Conservation (phyloP, 2,113 vertebrate species). For the Calidris pugnax region DNA sequence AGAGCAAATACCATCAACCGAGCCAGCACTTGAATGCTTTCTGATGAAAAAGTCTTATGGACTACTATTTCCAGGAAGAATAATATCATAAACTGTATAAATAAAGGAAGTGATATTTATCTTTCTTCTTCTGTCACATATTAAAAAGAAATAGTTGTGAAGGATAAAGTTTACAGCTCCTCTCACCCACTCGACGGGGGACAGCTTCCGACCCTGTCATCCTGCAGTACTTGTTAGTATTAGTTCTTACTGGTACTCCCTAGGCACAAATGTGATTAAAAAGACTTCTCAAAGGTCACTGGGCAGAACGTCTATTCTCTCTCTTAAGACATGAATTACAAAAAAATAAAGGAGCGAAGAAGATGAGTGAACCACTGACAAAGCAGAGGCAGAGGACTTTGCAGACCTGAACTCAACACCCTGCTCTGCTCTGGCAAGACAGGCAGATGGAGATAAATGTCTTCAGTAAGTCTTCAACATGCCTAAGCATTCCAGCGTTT, state of each 20-base stretch:
- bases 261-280: conserved; percentile 37
- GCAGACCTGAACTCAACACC: background rate
- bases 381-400: background rate
- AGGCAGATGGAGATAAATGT: conserved; percentile 10
- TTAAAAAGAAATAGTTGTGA: conserved; percentile 62
- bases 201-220: background rate
- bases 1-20: background rate
- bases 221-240: background rate
- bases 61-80: conserved; percentile 3
- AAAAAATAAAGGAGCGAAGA: background rate
- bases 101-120: conserved; percentile 51
- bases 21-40: background rate
- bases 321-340: conserved; percentile 6
- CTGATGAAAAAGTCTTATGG: background rate
- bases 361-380: background rate
- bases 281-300: conserved; percentile 50
- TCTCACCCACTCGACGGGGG: background rate
- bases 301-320: background rate
- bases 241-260: conserved; percentile 41
- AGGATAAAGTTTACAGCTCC: conserved; percentile 30
- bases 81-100: conserved; percentile 42
- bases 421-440: background rate
- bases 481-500: background rate
- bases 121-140: conserved; percentile 39
- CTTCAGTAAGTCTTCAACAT: conserved; percentile 1